Evolutionary conservation across 2,113 vertebrate genomes (phyloP).

Genomic region (Tragelaphus imberbis): DNA sequence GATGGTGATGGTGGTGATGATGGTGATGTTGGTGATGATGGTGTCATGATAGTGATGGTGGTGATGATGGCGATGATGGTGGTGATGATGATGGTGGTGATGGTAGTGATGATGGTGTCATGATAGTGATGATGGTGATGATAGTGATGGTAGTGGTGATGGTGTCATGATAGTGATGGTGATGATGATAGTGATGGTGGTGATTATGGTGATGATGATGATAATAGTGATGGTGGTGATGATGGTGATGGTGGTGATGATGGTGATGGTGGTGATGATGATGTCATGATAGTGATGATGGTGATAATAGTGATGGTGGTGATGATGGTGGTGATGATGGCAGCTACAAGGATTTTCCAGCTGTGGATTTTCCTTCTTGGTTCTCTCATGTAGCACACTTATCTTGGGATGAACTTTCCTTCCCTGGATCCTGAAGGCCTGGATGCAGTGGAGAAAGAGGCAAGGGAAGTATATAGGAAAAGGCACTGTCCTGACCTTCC

Average conservation of each 20-base stretch:
- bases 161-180: no score
- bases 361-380: neutral
- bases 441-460: neutral
- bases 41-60: no score
- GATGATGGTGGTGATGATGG: neutral
- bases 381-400: neutral
- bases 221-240: no score
- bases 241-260: rapidly evolving
- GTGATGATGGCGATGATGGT: rapidly evolving
- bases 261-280: neutral
- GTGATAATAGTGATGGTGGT: neutral
- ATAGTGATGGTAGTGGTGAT: no score
- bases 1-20: no score
- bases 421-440: neutral
- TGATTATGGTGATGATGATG: rapidly evolving
- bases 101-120: rapidly evolving
- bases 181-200: no score
- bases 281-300: neutral
- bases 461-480: neutral
- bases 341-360: neutral
- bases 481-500: neutral
- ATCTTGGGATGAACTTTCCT: neutral
- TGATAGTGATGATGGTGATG: rapidly evolving
- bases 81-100: rapidly evolving
- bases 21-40: no score